Percentiles rank a stretch among this genome's conserved stretches.
Evolutionary conservation across 1,140 invertebrate species (phyloP).

Genomic region (Nephotettix cincticeps): DNA sequence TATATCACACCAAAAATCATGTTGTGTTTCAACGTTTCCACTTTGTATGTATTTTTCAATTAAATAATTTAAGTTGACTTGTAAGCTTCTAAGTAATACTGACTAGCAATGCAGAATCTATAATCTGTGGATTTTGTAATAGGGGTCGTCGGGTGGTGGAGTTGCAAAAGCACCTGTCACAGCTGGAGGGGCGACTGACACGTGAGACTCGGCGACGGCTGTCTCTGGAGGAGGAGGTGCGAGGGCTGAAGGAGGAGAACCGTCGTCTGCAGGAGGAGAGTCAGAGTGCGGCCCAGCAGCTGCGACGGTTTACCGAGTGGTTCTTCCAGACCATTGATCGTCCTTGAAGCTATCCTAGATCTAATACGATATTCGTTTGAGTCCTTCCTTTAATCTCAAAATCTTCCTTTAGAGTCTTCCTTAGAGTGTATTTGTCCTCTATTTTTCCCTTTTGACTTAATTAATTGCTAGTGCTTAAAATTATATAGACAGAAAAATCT

Average conservation of each 20-base stretch:
- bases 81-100: no score
- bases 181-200: slow-evolving; percentile 62
- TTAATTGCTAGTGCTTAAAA: no score
- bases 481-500: no score
- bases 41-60: no score
- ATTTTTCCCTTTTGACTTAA: no score
- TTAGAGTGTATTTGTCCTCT: no score
- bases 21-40: no score
- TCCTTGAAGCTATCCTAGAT: background rate
- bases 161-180: slow-evolving; percentile 60
- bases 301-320: slow-evolving; percentile 91
- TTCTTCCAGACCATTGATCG: slow-evolving; percentile 83
- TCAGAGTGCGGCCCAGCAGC: slow-evolving; percentile 82
- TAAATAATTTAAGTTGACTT: no score
- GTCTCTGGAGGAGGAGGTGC: slow-evolving; percentile 64
- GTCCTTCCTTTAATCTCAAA: no score
- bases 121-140: slow-evolving; percentile 14
- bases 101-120: background rate
- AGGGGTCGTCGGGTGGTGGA: slow-evolving; percentile 49
- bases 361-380: no score
- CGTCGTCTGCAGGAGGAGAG: slow-evolving; percentile 83
- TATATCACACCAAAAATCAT: no score
- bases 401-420: no score
- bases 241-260: slow-evolving; percentile 80
- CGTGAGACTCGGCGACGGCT: slow-evolving; percentile 61